A percentile compares a stretch with the other conserved stretches of the same genome.
Conservation (phyloP, 2,888 invertebrate species). For the Enoplolaimus lenunculus region DNA sequence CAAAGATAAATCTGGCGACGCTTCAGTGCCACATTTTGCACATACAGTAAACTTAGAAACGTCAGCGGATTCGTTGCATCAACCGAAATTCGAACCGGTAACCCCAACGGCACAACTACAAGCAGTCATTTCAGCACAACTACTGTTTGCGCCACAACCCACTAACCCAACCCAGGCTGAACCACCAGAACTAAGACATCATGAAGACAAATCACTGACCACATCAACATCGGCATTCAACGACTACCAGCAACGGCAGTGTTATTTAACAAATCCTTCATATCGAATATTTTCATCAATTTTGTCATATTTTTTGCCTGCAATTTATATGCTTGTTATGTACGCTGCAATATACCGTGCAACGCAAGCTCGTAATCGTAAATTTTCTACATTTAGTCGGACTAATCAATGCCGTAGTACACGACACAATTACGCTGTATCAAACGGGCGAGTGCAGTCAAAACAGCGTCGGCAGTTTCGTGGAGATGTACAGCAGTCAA, state of each 20-base stretch:
- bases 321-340: constrained; percentile 17
- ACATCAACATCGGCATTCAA: constrained; percentile 18
- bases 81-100: too few species aligned
- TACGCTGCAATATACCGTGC: constrained; percentile 19
- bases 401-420: too few species aligned
- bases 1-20: not conserved
- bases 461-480: too few species aligned
- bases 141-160: not conserved
- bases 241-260: constrained; percentile 6
- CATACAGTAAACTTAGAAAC: not conserved
- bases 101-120: not conserved
- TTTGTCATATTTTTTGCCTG: constrained; percentile 21
- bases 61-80: not conserved
- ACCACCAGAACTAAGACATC: too few species aligned
- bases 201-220: too few species aligned
- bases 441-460: too few species aligned
- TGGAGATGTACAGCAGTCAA: too few species aligned
- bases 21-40: too few species aligned
- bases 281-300: constrained; percentile 21
- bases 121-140: not conserved
- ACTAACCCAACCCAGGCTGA: not conserved
- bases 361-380: constrained; percentile 11
- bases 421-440: too few species aligned
- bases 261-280: constrained; percentile 15
- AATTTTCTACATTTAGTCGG: too few species aligned